These are phyloP conservation scores for Rhinoraja longicauda DNA, from an alignment of 2,797 vertebrate genomes.

Conservation along the genomic window DNA sequence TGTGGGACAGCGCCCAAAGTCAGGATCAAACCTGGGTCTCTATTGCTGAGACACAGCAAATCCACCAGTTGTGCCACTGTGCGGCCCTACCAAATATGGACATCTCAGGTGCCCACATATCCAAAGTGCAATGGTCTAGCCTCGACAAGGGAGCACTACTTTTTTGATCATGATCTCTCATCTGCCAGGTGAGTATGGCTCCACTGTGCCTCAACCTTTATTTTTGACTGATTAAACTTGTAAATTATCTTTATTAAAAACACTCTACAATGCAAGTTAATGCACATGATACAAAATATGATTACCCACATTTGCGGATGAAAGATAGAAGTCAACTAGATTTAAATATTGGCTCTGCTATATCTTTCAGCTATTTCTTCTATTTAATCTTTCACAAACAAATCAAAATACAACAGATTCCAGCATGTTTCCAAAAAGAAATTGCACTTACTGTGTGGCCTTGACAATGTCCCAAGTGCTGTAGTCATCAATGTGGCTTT, in stretches of 20 bases:
- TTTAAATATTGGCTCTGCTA: background rate
- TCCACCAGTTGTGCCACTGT: no score
- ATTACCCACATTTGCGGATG: background rate
- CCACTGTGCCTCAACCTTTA: background rate
- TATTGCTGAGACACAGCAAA: no score
- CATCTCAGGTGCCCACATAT: no score
- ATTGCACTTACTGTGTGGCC: conserved; percentile 87
- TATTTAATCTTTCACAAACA: no score
- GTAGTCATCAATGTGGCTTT: conserved; percentile 93
- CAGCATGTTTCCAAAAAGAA: background rate
- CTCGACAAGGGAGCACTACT: background rate
- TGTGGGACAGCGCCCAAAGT: no score
- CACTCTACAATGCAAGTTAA: background rate
- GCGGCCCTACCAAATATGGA: no score
- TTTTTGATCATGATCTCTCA: background rate
- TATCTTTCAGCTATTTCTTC: background rate
- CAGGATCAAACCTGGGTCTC: no score
- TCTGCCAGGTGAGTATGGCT: background rate
- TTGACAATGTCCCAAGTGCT: conserved; percentile 99
- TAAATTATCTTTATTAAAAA: background rate
- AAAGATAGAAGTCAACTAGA: background rate
- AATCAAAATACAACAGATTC: background rate
- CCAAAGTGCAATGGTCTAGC: no score
- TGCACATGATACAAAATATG: background rate
- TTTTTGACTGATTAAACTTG: background rate